Evolutionary conservation across 2,797 vertebrate species (phyloP).

Genomic region (Spinibarbus caldwelli): DNA sequence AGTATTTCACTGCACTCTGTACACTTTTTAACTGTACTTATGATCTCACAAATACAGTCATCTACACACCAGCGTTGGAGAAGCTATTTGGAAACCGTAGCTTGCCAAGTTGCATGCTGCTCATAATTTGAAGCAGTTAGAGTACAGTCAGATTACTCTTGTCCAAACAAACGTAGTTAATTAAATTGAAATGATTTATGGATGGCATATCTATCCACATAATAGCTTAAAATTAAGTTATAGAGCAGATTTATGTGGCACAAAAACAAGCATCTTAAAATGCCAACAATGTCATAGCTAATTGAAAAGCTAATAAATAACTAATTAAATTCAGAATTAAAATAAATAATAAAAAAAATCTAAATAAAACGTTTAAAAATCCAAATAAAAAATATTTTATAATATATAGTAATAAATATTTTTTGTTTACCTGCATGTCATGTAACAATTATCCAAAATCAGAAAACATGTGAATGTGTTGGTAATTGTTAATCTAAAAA

Average conservation of each 20-base stretch:
- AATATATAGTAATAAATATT: neutral
- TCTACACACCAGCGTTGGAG: neutral
- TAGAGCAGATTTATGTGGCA: neutral
- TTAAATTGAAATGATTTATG: neutral
- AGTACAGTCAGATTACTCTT: neutral
- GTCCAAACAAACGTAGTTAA: neutral
- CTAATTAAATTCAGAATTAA: neutral
- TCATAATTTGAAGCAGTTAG: slow-evolving; percentile 2
- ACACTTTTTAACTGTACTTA: slow-evolving; percentile 1
- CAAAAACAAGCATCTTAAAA: neutral
- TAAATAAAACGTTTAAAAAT: no score
- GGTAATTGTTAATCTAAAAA: neutral
- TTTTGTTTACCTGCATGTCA: neutral
- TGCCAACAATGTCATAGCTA: neutral
- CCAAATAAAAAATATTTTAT: no score
- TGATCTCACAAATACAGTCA: neutral
- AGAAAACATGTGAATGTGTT: neutral
- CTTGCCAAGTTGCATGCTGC: neutral
- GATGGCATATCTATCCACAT: neutral
- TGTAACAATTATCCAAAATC: neutral
- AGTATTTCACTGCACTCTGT: neutral
- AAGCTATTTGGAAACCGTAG: slow-evolving; percentile 6
- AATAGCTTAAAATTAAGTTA: neutral
- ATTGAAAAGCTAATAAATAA: neutral
- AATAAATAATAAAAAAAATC: neutral